These are phyloP conservation scores for Epizoanthus ramosus DNA, from an alignment of 92 coral and sea anemone genomes.

Conservation along the genomic window DNA sequence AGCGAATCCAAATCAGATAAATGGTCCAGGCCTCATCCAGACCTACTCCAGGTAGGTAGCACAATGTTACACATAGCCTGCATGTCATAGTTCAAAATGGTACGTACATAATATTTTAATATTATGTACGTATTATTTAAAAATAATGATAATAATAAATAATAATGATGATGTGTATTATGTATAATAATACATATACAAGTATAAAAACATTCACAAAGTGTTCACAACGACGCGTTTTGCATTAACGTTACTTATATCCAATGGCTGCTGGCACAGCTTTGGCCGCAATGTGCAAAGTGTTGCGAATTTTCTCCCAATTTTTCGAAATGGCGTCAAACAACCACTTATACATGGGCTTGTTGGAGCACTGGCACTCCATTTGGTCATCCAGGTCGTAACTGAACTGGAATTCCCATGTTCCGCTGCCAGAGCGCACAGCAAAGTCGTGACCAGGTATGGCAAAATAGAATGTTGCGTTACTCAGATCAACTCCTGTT, in stretches of 20 bases:
- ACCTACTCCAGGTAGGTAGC: no score
- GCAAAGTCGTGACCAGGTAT: slow-evolving; percentile 34
- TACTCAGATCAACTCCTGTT: slow-evolving; percentile 27
- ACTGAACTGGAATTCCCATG: slow-evolving; percentile 33
- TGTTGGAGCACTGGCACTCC: slow-evolving; percentile 18
- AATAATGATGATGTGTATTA: no score
- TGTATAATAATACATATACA: no score
- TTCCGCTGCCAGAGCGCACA: slow-evolving; percentile 16
- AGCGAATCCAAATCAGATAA: no score
- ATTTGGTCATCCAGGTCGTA: background rate
- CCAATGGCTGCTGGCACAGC: background rate
- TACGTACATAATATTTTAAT: no score
- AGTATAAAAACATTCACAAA: no score
- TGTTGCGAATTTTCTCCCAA: background rate
- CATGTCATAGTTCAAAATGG: no score
- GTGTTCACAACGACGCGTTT: no score
- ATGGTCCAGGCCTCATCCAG: no score
- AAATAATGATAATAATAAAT: no score
- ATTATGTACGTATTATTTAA: no score
- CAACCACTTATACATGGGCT: background rate
- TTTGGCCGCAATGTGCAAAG: background rate
- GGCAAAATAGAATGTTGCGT: slow-evolving; percentile 24
- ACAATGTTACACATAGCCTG: no score
- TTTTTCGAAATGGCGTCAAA: background rate
- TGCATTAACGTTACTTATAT: background rate